Evolutionary conservation across 2,888 invertebrate genomes (phyloP), one percentile per base, ranked within the genome.

Genomic region (Ormyrus pomaceus): DNA sequence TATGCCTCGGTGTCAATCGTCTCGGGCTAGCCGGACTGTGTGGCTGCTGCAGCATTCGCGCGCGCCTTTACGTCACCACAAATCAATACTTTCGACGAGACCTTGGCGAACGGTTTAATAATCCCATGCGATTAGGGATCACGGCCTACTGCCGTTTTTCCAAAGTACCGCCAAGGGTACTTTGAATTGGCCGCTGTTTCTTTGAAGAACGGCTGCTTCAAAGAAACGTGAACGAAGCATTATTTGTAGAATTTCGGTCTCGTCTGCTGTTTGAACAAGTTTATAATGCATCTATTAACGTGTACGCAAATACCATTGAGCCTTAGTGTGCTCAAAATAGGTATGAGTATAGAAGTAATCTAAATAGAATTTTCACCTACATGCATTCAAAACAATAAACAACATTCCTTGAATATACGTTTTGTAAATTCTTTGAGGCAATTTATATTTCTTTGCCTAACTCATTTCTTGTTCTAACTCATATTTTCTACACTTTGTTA

Each of bases 21-120:
- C 34, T 34, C 34, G 34, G 34, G 34, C 34, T 34, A 34, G 34
- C 34, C 34, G 8, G n/a, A 34, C 34, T 34, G 34, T 34, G 34
- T 34, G 34, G 34, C 34, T 34, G 34, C 34, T 53, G 19, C 71
- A 51, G 65, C 19, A 45, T 71, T 64, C 61, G 77, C 72, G 74
- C 79, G 74, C 79, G 70, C 19, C 75, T 72, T 84, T 83, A 65
- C 80, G 77, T 80, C 79, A 72, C 82, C 68, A 4, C 34, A 83
- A 85, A 86, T 86, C 86, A 85, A 86, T 86, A 86, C 83, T 84
- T 34, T 69, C 56, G 73, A 77, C 34, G 34, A 83, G 83, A 83
- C 83, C 83, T 80, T 74, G 79, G 71, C 74, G 34, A 55, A 69
- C 78, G 55, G 69, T 82, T 69, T 69, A 64, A 71, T 80, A 72